Evolutionary conservation across 2,113 vertebrate species (phyloP).

Genomic region (Hippoglossus stenolepis): DNA sequence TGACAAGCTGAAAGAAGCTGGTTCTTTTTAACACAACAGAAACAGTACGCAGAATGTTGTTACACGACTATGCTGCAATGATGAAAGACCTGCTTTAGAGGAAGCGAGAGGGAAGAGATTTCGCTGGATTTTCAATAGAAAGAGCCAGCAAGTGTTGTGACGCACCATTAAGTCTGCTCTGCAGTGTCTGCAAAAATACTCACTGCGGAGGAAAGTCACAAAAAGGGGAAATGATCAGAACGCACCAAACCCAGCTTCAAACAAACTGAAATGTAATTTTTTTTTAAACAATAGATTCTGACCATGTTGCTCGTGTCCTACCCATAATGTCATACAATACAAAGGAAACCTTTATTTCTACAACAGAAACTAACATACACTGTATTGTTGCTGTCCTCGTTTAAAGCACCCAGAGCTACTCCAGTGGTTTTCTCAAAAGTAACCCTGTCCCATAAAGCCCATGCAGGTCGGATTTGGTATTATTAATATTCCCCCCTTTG

Average conservation of each 20-base stretch:
- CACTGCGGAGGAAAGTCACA: conserved; percentile 58
- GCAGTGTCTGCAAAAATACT: conserved; percentile 66
- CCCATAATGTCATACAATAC: neutral
- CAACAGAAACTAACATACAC: neutral
- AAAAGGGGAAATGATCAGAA: conserved; percentile 12
- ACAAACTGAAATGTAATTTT: too few species aligned
- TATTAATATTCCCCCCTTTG: neutral
- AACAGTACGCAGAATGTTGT: conserved; percentile 12
- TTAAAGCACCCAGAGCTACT: conserved; percentile 24
- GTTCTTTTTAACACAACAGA: neutral
- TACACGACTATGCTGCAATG: neutral
- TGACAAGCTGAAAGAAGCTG: too few species aligned
- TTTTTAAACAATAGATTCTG: neutral
- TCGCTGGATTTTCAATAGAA: conserved; percentile 30
- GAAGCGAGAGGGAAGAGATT: conserved; percentile 38
- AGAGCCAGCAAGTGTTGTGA: conserved; percentile 49
- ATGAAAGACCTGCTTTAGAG: conserved; percentile 3
- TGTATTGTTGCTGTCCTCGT: conserved; percentile 3
- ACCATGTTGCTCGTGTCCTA: neutral
- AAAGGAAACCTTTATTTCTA: neutral
- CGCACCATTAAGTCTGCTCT: conserved; percentile 62
- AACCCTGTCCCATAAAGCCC: conserved; percentile 7
- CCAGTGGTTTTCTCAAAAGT: conserved; percentile 19
- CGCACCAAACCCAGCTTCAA: conserved; percentile 10
- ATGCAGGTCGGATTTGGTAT: conserved; percentile 11